A percentile compares a stretch with the other conserved stretches of the same genome.
These are phyloP conservation scores for Mellilla xanthometata DNA, from an alignment of 2,888 invertebrate species.

Conservation along the genomic window DNA sequence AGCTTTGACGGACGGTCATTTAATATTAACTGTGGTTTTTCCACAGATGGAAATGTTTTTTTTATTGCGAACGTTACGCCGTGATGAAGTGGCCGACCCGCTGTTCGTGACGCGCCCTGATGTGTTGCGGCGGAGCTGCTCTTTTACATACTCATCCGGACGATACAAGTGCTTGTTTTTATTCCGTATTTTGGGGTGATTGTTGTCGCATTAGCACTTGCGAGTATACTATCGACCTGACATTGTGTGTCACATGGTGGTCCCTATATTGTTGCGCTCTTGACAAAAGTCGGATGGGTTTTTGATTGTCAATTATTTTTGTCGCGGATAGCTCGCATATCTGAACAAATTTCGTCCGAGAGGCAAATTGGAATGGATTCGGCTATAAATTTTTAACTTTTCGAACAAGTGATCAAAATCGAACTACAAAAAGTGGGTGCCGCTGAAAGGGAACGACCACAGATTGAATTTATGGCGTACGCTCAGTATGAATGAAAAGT, in stretches of 20 bases:
- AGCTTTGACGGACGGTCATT: slow-evolving; percentile 81
- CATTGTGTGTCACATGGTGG: neutral
- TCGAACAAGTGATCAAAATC: slow-evolving; percentile 74
- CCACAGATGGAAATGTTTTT: slow-evolving; percentile 81
- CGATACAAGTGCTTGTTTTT: slow-evolving; percentile 57
- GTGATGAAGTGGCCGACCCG: slow-evolving; percentile 76
- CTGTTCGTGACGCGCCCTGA: slow-evolving; percentile 77
- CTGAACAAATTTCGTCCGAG: slow-evolving; percentile 49
- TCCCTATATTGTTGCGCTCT: neutral
- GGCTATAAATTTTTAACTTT: slow-evolving; percentile 76
- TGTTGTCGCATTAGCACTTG: slow-evolving; percentile 26
- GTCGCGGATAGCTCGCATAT: slow-evolving; percentile 33
- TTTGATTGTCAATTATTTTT: slow-evolving; percentile 53
- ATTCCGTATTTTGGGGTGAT: slow-evolving; percentile 24
- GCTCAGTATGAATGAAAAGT: slow-evolving; percentile 57
- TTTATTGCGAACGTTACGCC: slow-evolving; percentile 71
- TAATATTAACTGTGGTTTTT: slow-evolving; percentile 82
- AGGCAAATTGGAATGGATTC: slow-evolving; percentile 65
- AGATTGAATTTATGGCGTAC: slow-evolving; percentile 71
- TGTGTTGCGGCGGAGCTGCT: slow-evolving; percentile 67
- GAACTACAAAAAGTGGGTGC: slow-evolving; percentile 69
- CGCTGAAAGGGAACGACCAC: slow-evolving; percentile 65
- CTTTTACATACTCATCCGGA: slow-evolving; percentile 67
- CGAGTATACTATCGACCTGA: slow-evolving; percentile 6
- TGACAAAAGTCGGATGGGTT: slow-evolving; percentile 31